phyloP scores from a whole-genome alignment of 2,888 invertebrate genomes.

The Clunio marinus region DNA sequence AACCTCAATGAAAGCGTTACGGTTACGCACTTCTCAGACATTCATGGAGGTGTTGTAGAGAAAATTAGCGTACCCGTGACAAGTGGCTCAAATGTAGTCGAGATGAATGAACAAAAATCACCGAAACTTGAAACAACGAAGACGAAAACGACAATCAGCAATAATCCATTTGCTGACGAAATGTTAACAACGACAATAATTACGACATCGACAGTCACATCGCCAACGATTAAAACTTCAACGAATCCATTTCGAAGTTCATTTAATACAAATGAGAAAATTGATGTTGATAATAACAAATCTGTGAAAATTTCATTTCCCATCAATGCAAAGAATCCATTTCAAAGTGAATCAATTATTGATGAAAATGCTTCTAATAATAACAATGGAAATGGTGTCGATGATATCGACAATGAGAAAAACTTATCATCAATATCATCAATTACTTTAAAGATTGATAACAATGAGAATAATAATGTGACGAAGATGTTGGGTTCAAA shows the following conservation, averaged over 20 bases:
- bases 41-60: slow-evolving; percentile 47
- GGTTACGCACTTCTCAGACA: slow-evolving; percentile 56
- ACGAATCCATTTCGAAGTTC: slow-evolving; percentile 40
- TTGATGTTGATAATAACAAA: slow-evolving; percentile 13
- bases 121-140: slow-evolving; percentile 17
- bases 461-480: slow-evolving; percentile 28
- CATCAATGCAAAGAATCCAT: slow-evolving; percentile 23
- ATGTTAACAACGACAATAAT: slow-evolving; percentile 27
- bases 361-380: neutral
- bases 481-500: slow-evolving; percentile 28
- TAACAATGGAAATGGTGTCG: neutral
- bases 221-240: slow-evolving; percentile 26
- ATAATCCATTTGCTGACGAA: slow-evolving; percentile 28
- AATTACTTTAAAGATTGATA: slow-evolving; percentile 1
- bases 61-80: slow-evolving; percentile 43
- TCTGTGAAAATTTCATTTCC: slow-evolving; percentile 26
- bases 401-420: slow-evolving; percentile 25
- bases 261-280: slow-evolving; percentile 12
- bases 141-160: slow-evolving; percentile 32
- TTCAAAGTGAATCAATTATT: neutral
- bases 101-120: neutral
- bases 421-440: slow-evolving; percentile 25
- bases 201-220: neutral
- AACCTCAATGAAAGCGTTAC: slow-evolving; percentile 51
- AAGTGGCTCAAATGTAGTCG: neutral